Conservation (phyloP, 2,888 invertebrate genomes). For the Cataglyphis cursor region DNA sequence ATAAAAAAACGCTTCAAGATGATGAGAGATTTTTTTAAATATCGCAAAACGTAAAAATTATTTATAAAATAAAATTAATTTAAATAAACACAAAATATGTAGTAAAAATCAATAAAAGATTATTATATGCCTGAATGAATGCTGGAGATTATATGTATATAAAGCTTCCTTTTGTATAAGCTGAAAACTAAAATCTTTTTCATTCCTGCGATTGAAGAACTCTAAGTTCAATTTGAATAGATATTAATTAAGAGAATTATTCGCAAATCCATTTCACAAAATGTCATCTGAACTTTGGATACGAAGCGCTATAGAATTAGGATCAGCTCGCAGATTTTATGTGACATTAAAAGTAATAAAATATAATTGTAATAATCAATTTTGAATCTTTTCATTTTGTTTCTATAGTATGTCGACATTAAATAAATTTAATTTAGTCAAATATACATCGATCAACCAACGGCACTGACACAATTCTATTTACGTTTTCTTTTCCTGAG, state of each 20-base stretch:
- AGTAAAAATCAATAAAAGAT: background rate
- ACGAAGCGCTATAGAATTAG: background rate
- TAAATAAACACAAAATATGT: background rate
- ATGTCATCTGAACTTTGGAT: conserved; percentile 16
- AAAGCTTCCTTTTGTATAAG: background rate
- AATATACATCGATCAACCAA: conserved; percentile 8
- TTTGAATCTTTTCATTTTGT: background rate
- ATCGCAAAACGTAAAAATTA: background rate
- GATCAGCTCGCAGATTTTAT: background rate
- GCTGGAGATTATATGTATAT: background rate
- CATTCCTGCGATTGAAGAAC: background rate
- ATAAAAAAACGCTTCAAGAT: background rate
- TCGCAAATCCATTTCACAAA: conserved; percentile 17
- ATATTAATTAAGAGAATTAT: conserved; percentile 38
- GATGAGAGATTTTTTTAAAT: background rate
- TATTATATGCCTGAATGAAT: background rate
- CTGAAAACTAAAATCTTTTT: conserved; percentile 24
- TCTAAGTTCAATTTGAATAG: conserved; percentile 30
- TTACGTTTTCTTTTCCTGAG: conserved; percentile 21
- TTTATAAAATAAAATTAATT: conserved; percentile 8
- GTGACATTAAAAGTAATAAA: background rate
- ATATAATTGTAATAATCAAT: background rate
- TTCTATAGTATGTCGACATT: background rate
- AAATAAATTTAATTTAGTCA: background rate
- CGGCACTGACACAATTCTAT: background rate